phyloP scores from a whole-genome alignment of 2,113 vertebrate species.

The Tiliqua scincoides region DNA sequence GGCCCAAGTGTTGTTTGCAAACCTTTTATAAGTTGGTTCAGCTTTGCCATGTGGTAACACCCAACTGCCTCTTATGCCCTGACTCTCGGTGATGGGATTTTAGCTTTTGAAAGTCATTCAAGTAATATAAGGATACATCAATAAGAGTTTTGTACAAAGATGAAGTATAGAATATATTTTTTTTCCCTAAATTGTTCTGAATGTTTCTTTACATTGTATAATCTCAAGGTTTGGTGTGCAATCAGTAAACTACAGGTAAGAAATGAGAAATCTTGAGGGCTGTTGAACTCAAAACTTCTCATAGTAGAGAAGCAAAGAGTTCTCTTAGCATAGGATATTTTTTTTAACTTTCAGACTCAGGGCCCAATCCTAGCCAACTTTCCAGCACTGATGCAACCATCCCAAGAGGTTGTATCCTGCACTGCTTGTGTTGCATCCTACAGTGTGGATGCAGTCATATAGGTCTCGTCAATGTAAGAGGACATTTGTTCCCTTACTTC shows the following conservation, averaged over 20 bases:
- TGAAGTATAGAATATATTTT: neutral
- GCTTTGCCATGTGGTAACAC: neutral
- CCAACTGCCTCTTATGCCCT: neutral
- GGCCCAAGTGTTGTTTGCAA: neutral
- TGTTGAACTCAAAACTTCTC: neutral
- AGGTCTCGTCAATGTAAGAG: too few species aligned
- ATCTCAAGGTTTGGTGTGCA: rapidly evolving
- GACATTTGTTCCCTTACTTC: too few species aligned
- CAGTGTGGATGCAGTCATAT: too few species aligned
- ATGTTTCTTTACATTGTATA: slow-evolving; percentile 17
- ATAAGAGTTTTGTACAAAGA: slow-evolving; percentile 16
- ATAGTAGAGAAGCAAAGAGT: neutral
- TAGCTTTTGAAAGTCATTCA: neutral
- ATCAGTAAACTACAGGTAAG: slow-evolving; percentile 3
- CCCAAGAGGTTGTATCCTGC: too few species aligned
- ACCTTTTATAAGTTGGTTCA: neutral
- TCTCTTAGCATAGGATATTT: neutral
- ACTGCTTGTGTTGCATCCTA: too few species aligned
- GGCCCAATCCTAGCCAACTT: too few species aligned
- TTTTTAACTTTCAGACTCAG: neutral
- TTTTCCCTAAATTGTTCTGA: neutral
- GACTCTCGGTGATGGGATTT: neutral
- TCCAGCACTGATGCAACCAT: too few species aligned
- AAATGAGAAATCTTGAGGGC: neutral
- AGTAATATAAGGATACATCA: neutral